Evolutionary conservation across 2,888 invertebrate species (phyloP), one percentile per base, ranked within the genome.

Genomic region (Calliphora vomitoria): DNA sequence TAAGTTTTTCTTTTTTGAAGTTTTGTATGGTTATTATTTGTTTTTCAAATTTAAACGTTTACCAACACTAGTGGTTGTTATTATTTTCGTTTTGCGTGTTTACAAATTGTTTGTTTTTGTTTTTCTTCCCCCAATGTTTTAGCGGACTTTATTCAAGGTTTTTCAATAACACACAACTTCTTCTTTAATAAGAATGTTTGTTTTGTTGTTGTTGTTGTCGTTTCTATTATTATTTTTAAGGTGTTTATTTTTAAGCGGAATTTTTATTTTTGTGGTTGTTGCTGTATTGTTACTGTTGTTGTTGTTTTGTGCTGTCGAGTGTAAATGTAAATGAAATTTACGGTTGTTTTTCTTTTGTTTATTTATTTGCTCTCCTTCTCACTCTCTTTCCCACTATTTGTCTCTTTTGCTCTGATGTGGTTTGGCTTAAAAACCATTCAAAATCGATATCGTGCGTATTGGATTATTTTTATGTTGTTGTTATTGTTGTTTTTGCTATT

Each of bases 91-190:
- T 80, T 64, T 75, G 68, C 69, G 80, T 80, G 80, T 80, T 80
- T 80, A 80, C 80, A 80, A 80, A 62, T 69, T 53, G 60, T 80
- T 80, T 80, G 44, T 75, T 85, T 78, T 75, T 75, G 44, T 62
- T 75, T 85, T 75, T 64, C 4, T 69, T 8, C n/a, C 31, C 50
- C 35, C 15, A 47, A 53, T 72, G 75, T 86, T 87, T 84, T 82
- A 87, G 88, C 75, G 53, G 74, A 64, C 78, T 85, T 81, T 75
- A 86, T 81, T 80, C 78, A 82, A 87, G 84, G 80, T 76, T 85
- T 87, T 82, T 82, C 50, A 71, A 78, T 68, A 68, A 58, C 41
- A 82, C 60, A 69, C n/a, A n/a, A 68, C 60, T 60, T 66, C 18
- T 74, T 78, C 58, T 84, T 80, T 35, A 68, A 62, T 68, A 80